Evolutionary conservation across 2,797 vertebrate species (phyloP).

Genomic region (Diglossa cyanea): DNA sequence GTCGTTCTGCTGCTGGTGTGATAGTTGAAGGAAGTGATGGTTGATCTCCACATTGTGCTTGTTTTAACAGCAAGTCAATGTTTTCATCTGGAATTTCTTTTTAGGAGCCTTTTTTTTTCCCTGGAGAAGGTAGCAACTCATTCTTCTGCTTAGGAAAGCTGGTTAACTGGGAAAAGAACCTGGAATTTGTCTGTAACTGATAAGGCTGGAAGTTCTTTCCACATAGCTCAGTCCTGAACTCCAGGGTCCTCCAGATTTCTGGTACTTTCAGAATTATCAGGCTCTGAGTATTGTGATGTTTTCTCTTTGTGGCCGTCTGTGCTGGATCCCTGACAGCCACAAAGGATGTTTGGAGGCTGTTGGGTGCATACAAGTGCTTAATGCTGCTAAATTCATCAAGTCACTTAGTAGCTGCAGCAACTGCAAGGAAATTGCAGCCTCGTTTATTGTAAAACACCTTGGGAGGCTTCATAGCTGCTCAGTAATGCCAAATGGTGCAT

Average conservation of each 20-base stretch:
- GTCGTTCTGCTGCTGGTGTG: background rate
- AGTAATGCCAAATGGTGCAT: background rate
- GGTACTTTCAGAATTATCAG: background rate
- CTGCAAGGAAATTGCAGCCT: background rate
- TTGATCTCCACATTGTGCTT: background rate
- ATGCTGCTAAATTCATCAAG: background rate
- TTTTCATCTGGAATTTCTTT: background rate
- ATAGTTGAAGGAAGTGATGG: background rate
- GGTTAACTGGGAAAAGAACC: background rate
- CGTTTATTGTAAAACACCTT: background rate
- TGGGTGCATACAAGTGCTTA: background rate
- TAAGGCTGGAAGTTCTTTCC: background rate
- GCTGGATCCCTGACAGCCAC: background rate
- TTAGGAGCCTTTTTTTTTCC: background rate
- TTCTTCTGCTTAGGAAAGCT: background rate
- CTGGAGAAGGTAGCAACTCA: background rate
- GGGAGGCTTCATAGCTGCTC: background rate
- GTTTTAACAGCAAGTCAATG: background rate
- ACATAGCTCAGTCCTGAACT: rapidly evolving
- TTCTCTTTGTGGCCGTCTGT: background rate
- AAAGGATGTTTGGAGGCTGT: background rate
- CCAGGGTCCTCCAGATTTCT: background rate
- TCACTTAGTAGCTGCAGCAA: background rate
- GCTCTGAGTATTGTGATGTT: background rate
- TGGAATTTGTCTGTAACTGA: background rate